Percentiles rank a stretch among this genome's conserved stretches.
These are phyloP conservation scores for Hyperoplus lanceolatus DNA, from an alignment of 2,797 vertebrate species.

Conservation along the genomic window DNA sequence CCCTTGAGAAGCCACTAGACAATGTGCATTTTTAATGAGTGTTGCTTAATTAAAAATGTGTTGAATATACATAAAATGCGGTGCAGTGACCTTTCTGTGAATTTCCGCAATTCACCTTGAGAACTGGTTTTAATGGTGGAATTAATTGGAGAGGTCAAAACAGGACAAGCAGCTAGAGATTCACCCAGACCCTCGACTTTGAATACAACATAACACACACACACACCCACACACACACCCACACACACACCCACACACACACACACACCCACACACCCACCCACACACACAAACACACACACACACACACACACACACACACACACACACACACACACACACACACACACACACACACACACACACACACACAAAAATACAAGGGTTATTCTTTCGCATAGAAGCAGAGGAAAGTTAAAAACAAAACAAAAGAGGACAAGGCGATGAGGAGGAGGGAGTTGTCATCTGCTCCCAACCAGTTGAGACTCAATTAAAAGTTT, in stretches of 20 bases:
- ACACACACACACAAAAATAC: conserved; percentile 10
- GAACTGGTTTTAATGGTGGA: conserved; percentile 67
- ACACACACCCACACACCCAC: background rate
- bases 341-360: background rate
- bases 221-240: background rate
- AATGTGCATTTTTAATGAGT: conserved; percentile 74
- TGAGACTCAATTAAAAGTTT: conserved; percentile 84
- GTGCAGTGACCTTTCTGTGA: conserved; percentile 72
- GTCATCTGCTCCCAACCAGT: conserved; percentile 70
- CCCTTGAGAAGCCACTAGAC: conserved; percentile 63
- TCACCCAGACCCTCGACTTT: conserved; percentile 27
- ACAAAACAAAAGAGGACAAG: conserved; percentile 51
- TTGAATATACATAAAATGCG: conserved; percentile 79
- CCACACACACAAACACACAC: background rate
- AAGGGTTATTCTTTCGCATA: conserved; percentile 48
- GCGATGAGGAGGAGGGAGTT: conserved; percentile 60
- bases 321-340: background rate
- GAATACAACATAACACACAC: background rate
- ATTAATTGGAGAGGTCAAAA: conserved; percentile 73
- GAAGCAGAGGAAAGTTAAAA: conserved; percentile 49
- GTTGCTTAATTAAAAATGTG: conserved; percentile 76
- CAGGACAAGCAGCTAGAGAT: conserved; percentile 46
- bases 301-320: background rate
- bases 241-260: conserved; percentile 1
- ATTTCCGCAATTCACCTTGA: conserved; percentile 75